Base-by-base conservation (phyloP, 2,113 vertebrate species). In the Tragelaphus scriptus region DNA sequence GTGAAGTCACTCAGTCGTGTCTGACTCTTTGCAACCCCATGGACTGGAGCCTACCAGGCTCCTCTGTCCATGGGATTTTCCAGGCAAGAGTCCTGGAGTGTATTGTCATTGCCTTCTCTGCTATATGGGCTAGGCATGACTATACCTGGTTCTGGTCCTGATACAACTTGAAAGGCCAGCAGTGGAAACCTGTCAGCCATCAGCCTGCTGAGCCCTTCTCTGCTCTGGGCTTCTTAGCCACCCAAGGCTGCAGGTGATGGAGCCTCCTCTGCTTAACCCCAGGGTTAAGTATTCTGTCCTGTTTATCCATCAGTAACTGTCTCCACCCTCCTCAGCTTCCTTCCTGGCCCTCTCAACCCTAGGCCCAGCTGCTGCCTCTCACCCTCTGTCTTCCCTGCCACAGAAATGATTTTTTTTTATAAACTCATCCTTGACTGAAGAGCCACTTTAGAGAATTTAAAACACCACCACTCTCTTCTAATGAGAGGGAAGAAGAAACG, bases 391-490 rank as follows among this genome's bases (percentile, higher is more conserved):
- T 88, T 95, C 85, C 21, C 82, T 86, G 58, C 91, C 61, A 47
- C 87, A 96, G 96, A 96, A 97, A 98, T 98, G 98, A 97, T 98
- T 98, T 98, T 98, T 65, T 97, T 98, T 98, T 97, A 97, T 98
- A 98, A 98, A 96, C 97, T 97, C 97, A 95, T 98, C 97, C 98
- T 96, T 97, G 63, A 98, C 97, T 98, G 95, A 98, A 97, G 97
- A 98, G 98, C 93, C 94, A 98, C 97, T 98, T 98, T 97, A 97
- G 94, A 97, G 98, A 97, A 25, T 71, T 87, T 63, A 53, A 97
- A 84, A 92, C 13, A 53, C 36, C 30, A 92, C 88, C 61, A 44
- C 93, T 98, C 49, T 97, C 98, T 97, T 96, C 97, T 85, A 86
- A 96, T 97, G 98, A 98, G 92, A 94, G 91, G 49, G 25, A 36